These are phyloP conservation scores for Episyrphus balteatus DNA, from an alignment of 1,140 invertebrate genomes.

Conservation along the genomic window DNA sequence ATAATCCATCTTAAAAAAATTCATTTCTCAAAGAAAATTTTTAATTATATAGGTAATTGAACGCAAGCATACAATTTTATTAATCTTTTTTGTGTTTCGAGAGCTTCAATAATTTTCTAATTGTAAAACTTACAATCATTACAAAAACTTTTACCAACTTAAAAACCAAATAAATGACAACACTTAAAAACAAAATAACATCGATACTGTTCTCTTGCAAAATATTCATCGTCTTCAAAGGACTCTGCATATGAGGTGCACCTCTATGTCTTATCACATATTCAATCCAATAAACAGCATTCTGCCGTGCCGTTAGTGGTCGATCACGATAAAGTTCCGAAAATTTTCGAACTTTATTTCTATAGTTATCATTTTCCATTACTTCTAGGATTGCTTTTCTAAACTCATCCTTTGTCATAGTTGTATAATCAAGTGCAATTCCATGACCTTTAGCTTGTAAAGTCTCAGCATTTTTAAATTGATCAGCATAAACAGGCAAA, in stretches of 20 bases:
- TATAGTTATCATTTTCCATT: no score
- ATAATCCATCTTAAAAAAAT: no score
- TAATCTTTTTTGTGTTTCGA: no score
- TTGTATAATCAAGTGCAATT: slow-evolving; percentile 13
- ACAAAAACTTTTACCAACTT: no score
- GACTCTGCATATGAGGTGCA: slow-evolving; percentile 24
- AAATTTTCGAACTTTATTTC: neutral
- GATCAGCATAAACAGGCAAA: slow-evolving; percentile 37
- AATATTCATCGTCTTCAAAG: slow-evolving; percentile 16
- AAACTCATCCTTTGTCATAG: no score
- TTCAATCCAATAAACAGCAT: slow-evolving; percentile 35
- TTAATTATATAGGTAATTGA: no score
- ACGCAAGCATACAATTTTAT: no score
- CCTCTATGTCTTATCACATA: slow-evolving; percentile 38
- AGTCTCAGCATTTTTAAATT: slow-evolving; percentile 15
- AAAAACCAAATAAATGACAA: no score
- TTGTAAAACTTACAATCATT: no score
- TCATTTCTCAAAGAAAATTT: no score
- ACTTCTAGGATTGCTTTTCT: no score
- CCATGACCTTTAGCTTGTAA: slow-evolving; percentile 16
- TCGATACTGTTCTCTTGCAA: slow-evolving; percentile 44
- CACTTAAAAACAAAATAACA: slow-evolving; percentile 3
- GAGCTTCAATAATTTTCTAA: no score
- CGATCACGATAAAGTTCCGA: slow-evolving; percentile 23
- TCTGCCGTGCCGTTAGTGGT: slow-evolving; percentile 23